These are phyloP conservation scores for Fragum fragum DNA, from an alignment of 2,888 invertebrate genomes.

Conservation along the genomic window DNA sequence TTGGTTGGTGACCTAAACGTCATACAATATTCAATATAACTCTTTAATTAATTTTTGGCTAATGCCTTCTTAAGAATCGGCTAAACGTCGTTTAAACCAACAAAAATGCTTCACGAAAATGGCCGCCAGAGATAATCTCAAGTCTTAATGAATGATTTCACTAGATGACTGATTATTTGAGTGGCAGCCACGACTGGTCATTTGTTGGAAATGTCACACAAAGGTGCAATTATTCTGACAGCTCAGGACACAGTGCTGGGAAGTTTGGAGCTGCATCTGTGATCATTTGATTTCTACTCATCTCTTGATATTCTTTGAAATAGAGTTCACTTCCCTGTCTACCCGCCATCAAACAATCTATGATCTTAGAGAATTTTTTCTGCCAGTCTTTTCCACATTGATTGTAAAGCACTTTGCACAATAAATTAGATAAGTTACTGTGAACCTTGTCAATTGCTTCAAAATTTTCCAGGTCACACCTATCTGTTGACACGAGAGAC, in stretches of 20 bases:
- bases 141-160: too few species aligned
- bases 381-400: slow-evolving; percentile 41
- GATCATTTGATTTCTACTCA: slow-evolving; percentile 62
- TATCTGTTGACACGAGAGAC: slow-evolving; percentile 52
- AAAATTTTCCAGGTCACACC: slow-evolving; percentile 50
- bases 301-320: slow-evolving; percentile 61
- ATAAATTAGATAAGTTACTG: slow-evolving; percentile 35
- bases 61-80: too few species aligned
- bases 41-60: too few species aligned
- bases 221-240: neutral
- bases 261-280: slow-evolving; percentile 58
- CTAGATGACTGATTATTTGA: too few species aligned
- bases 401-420: slow-evolving; percentile 42
- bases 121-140: too few species aligned
- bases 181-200: too few species aligned
- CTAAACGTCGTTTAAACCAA: too few species aligned
- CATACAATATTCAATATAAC: too few species aligned
- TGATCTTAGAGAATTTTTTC: slow-evolving; percentile 57
- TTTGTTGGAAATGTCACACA: too few species aligned
- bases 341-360: slow-evolving; percentile 48
- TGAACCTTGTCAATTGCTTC: slow-evolving; percentile 53
- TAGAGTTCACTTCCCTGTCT: slow-evolving; percentile 55
- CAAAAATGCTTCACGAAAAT: too few species aligned
- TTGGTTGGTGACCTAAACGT: too few species aligned
- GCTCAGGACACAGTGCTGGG: slow-evolving; percentile 54